Conservation (phyloP, 2,888 invertebrate species). For the Caenorhabditis sp. region DNA sequence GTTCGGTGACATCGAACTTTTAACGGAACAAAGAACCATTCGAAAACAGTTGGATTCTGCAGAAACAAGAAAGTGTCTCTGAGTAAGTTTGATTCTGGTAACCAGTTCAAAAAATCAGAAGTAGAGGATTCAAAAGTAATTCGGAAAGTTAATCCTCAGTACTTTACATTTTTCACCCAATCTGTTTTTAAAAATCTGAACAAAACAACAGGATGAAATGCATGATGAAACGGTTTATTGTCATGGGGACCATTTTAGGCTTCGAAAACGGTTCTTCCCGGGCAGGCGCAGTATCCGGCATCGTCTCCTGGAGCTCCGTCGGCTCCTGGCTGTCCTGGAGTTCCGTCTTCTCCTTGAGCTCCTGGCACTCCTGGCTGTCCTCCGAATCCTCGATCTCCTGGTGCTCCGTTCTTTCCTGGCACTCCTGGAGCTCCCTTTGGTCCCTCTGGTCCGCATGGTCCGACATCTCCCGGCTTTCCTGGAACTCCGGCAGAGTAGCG, state of each 20-base stretch:
- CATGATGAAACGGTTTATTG: constrained; percentile 38
- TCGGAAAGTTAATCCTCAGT: no score
- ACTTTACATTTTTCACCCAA: background rate
- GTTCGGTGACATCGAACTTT: no score
- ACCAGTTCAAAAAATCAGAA: no score
- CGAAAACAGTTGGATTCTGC: no score
- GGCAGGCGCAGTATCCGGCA: constrained; percentile 64
- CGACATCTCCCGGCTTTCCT: constrained; percentile 58
- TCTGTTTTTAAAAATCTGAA: constrained; percentile 9
- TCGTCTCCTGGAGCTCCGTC: constrained; percentile 57
- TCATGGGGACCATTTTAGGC: constrained; percentile 15
- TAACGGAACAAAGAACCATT: no score
- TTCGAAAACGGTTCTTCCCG: constrained; percentile 52
- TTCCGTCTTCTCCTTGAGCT: constrained; percentile 56
- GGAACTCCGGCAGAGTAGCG: constrained; percentile 50
- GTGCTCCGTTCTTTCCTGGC: constrained; percentile 61
- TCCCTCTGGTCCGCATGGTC: constrained; percentile 69
- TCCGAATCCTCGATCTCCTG: constrained; percentile 58
- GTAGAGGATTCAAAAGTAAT: no score
- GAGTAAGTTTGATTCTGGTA: no score
- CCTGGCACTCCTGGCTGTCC: constrained; percentile 63
- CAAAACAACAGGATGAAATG: constrained; percentile 1
- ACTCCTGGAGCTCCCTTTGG: constrained; percentile 63
- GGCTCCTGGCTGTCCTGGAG: constrained; percentile 58
- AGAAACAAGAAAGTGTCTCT: no score